phyloP scores from a whole-genome alignment of 1,140 invertebrate genomes.

The Delia radicum region DNA sequence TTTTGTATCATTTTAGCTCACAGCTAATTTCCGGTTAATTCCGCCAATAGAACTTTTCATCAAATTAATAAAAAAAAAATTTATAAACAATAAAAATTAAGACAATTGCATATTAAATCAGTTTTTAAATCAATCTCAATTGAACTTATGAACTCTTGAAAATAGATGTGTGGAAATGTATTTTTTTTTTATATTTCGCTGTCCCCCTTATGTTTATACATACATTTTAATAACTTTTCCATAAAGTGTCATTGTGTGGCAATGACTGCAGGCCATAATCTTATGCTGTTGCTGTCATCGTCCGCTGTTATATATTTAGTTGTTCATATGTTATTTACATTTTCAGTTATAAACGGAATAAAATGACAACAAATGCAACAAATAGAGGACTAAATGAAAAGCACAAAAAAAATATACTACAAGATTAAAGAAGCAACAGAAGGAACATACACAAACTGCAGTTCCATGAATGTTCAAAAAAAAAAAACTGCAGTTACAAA shows the following conservation, averaged over 20 bases:
- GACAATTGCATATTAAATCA: too few species aligned
- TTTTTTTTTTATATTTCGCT: too few species aligned
- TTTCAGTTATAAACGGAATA: conserved; percentile 9
- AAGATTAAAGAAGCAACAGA: neutral
- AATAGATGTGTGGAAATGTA: too few species aligned
- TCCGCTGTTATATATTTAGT: neutral
- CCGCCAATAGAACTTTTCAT: too few species aligned
- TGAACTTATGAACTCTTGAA: too few species aligned
- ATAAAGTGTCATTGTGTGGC: conserved; percentile 21
- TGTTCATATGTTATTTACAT: neutral
- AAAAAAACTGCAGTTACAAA: neutral
- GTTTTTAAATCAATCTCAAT: too few species aligned
- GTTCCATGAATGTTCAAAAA: neutral
- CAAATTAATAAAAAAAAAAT: too few species aligned
- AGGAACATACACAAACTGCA: neutral
- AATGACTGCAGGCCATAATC: conserved; percentile 15
- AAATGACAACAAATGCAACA: neutral
- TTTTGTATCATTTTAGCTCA: too few species aligned
- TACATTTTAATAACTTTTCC: conserved; percentile 11
- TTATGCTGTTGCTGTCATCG: conserved; percentile 3
- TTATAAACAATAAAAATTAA: too few species aligned
- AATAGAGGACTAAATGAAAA: neutral
- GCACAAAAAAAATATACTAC: neutral
- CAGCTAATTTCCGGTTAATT: too few species aligned
- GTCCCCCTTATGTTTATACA: too few species aligned